Evolutionary conservation across 2,888 invertebrate species (phyloP).

Genomic region (Apodemia mormo): DNA sequence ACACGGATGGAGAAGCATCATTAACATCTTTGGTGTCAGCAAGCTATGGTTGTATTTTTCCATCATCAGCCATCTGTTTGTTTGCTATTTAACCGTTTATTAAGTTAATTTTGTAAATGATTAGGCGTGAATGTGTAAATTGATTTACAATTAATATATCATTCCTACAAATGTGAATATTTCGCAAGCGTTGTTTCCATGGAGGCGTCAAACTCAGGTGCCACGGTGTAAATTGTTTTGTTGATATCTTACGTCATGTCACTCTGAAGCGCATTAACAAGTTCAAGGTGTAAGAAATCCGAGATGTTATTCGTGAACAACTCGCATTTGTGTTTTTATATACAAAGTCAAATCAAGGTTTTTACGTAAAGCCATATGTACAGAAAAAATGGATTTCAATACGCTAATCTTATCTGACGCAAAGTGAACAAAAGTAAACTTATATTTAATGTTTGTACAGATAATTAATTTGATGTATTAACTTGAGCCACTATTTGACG

Average conservation of each 20-base stretch:
- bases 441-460: neutral
- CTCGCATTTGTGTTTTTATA: neutral
- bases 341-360: constrained; percentile 4
- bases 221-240: constrained; percentile 62
- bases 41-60: too few species aligned
- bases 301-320: too few species aligned
- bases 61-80: too few species aligned
- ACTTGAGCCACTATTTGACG: neutral
- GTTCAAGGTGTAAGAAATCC: constrained; percentile 60
- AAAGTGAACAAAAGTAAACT: too few species aligned
- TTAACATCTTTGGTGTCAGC: too few species aligned
- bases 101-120: too few species aligned
- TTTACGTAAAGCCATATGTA: neutral
- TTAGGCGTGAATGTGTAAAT: neutral
- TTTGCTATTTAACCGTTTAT: too few species aligned
- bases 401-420: too few species aligned
- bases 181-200: constrained; percentile 33
- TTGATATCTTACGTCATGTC: constrained; percentile 68
- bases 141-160: neutral
- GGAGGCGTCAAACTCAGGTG: constrained; percentile 52
- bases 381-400: too few species aligned
- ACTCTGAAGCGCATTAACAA: constrained; percentile 58
- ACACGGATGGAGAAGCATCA: too few species aligned
- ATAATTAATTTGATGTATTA: constrained; percentile 5
- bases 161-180: constrained; percentile 21